These are phyloP conservation scores for Melieria picta DNA, from an alignment of 2,888 invertebrate genomes.

Conservation along the genomic window DNA sequence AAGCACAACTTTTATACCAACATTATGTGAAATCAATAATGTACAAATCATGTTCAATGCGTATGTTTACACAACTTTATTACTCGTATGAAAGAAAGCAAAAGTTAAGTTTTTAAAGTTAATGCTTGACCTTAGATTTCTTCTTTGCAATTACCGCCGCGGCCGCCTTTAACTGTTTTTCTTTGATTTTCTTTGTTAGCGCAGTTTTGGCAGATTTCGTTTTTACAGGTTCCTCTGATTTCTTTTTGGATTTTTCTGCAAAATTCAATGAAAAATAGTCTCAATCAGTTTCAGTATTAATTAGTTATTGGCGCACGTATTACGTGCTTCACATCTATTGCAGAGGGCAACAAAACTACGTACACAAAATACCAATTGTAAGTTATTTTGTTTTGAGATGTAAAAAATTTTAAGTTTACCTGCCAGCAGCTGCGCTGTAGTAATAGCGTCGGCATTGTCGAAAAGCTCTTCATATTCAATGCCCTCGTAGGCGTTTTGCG, in stretches of 20 bases:
- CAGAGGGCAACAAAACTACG: too few species aligned
- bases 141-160: constrained; percentile 56
- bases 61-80: constrained; percentile 27
- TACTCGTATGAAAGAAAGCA: constrained; percentile 26
- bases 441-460: constrained; percentile 72
- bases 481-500: constrained; percentile 77
- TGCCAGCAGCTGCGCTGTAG: constrained; percentile 70
- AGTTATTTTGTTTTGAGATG: too few species aligned
- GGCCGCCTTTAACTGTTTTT: constrained; percentile 57
- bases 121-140: constrained; percentile 51
- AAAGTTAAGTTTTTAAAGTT: too few species aligned
- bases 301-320: background rate
- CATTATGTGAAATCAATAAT: too few species aligned
- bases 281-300: constrained; percentile 14
- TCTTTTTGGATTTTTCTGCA: constrained; percentile 49
- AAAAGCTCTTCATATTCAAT: constrained; percentile 82
- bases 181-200: constrained; percentile 57
- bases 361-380: too few species aligned
- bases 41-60: background rate
- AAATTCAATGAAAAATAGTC: background rate
- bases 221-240: constrained; percentile 31
- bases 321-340: background rate
- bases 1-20: too few species aligned
- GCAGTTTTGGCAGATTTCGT: constrained; percentile 50
- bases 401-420: constrained; percentile 42